Base-by-base conservation (phyloP, 1,140 invertebrate species). In the Leptoteleia sp. region DNA sequence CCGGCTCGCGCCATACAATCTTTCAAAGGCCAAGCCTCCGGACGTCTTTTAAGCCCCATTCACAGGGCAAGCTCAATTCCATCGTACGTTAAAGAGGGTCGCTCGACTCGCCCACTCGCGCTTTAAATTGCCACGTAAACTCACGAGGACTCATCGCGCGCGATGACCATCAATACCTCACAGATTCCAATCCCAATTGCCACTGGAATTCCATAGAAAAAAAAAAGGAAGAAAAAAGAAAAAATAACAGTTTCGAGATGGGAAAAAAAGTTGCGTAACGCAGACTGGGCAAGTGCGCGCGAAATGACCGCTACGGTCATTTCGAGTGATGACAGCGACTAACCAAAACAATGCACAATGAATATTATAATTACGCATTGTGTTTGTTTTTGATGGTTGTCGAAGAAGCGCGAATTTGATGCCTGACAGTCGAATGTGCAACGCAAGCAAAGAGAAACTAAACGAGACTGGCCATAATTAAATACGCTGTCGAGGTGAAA, bases 71-170 rank as follows among this genome's bases (percentile, higher is more conserved):
- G 73, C 54, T 70, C 62, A 77, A 70, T 79, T 79, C 67, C 67
- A 45, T 59, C 77, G 72, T 79, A 59, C 45, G 75, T 82, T 76
- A 80, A 84, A 64, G 78, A 81, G 83, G 81, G 81, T 84, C 81
- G 76, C 62, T 55, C 72, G 68, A 72, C 64, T 77, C 83, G 82
- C 84, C 84, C 72, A 82, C 82, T 80, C 83, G 40, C 68, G 62
- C 42, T 71, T 70, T 40, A 65, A 71, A 67, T 61, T 67, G 45
- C 62, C 35, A 48, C 12, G 68, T 15, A 42, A 45, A 35, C 33
- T 40, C 15, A 40, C 29, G 64, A n/a, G 38, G 25, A 31, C 61
- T 64, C 47, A 22, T 52, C 15, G 16, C 1, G 5, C n/a, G 9
- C 11, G 19, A 29, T 29, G 7, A 29, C 8, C 27, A 8, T 7